Conservation (phyloP, 2,888 invertebrate genomes). For the Xanthorhoe spadicearia region DNA sequence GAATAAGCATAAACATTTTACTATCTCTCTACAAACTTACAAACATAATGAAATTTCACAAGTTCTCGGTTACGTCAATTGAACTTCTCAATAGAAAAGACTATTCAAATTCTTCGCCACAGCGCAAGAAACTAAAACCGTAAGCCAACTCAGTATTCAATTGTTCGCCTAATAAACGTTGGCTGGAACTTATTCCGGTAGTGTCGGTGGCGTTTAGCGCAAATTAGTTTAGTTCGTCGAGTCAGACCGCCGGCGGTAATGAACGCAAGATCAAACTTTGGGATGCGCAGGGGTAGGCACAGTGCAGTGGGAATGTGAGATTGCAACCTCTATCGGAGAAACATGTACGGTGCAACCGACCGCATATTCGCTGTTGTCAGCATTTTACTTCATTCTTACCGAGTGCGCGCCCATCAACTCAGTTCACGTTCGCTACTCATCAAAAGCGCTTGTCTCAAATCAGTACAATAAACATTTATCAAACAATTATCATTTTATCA, state of each 20-base stretch:
- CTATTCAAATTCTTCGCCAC: slow-evolving; percentile 39
- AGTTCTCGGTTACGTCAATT: slow-evolving; percentile 16
- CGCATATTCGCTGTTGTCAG: too few species aligned
- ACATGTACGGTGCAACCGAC: too few species aligned
- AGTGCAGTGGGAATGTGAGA: slow-evolving; percentile 10
- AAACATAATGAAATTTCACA: not conserved
- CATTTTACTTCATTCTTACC: too few species aligned
- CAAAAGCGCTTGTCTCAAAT: too few species aligned
- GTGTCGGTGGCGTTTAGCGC: slow-evolving; percentile 58
- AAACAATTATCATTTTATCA: too few species aligned
- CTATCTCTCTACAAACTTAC: not conserved
- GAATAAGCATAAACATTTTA: not conserved
- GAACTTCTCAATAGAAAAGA: slow-evolving; percentile 27
- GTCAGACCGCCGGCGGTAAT: slow-evolving; percentile 56
- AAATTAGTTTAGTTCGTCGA: slow-evolving; percentile 72
- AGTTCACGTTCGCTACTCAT: too few species aligned
- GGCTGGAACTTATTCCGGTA: slow-evolving; percentile 50
- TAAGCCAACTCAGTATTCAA: slow-evolving; percentile 53
- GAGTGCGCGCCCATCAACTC: too few species aligned
- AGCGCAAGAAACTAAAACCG: slow-evolving; percentile 38
- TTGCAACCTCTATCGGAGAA: not conserved
- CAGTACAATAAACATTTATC: too few species aligned
- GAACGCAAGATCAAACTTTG: slow-evolving; percentile 58
- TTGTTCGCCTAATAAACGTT: slow-evolving; percentile 58
- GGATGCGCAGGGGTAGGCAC: slow-evolving; percentile 25